Evolutionary conservation across 1,140 invertebrate species (phyloP).

Genomic region (Diabrotica undecimpunctata): DNA sequence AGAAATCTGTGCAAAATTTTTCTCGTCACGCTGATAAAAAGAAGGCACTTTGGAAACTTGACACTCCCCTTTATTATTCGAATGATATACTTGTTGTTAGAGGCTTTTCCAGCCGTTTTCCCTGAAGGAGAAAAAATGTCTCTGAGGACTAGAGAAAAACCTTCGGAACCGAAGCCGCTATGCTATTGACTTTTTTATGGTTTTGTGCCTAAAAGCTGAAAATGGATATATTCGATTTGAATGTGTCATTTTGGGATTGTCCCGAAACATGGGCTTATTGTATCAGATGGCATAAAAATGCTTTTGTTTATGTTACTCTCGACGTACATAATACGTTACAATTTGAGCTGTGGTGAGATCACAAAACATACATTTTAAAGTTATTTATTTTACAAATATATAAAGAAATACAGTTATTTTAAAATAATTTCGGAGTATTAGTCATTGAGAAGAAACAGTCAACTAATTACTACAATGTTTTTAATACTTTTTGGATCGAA

Average conservation of each 20-base stretch:
- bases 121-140: background rate
- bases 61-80: background rate
- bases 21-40: background rate
- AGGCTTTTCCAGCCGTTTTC: background rate
- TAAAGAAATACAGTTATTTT: too few relatives aligned
- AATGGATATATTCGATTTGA: constrained; percentile 2
- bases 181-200: background rate
- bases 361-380: too few relatives aligned
- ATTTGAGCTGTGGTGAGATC: too few relatives aligned
- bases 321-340: background rate
- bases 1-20: background rate
- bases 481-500: too few relatives aligned
- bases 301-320: background rate
- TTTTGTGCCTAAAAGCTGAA: constrained; percentile 2
- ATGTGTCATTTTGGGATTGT: background rate
- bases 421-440: too few relatives aligned
- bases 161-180: background rate
- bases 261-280: background rate
- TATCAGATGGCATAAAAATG: background rate
- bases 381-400: too few relatives aligned
- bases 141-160: background rate
- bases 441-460: too few relatives aligned
- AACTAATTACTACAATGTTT: too few relatives aligned
- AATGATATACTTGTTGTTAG: constrained; percentile 3
- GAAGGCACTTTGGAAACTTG: background rate